Evolutionary conservation across 2,888 invertebrate genomes (phyloP).

Genomic region (Agriotes lineatus): DNA sequence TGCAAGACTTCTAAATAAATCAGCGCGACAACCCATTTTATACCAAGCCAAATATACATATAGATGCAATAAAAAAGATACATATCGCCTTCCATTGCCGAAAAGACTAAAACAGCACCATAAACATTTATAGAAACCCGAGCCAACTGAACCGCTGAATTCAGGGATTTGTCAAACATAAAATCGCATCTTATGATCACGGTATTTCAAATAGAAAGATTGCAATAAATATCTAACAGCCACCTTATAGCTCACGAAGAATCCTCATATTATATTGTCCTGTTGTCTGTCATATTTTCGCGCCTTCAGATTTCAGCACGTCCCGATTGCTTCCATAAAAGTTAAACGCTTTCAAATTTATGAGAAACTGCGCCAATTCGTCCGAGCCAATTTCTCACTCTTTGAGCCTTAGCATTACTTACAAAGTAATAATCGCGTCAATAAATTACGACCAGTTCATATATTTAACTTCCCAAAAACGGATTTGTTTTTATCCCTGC

Average conservation of each 20-base stretch:
- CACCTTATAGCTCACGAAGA: not conserved
- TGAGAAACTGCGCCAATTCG: not conserved
- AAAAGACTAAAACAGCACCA: slow-evolving; percentile 26
- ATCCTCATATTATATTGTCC: not conserved
- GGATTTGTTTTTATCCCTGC: not conserved
- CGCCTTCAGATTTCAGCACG: too few relatives aligned
- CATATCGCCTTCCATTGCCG: slow-evolving; percentile 19
- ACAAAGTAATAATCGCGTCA: slow-evolving; percentile 2
- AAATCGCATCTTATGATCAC: slow-evolving; percentile 17
- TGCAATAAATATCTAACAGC: slow-evolving; percentile 11
- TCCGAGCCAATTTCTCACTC: not conserved
- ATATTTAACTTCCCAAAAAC: not conserved
- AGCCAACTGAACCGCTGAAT: slow-evolving; percentile 17
- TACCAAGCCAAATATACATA: slow-evolving; percentile 41
- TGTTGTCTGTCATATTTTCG: too few relatives aligned
- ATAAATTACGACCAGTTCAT: slow-evolving; percentile 13
- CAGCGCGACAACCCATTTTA: slow-evolving; percentile 45
- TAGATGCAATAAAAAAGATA: slow-evolving; percentile 38
- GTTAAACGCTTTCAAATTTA: slow-evolving; percentile 10
- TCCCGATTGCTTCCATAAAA: not conserved
- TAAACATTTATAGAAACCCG: slow-evolving; percentile 23
- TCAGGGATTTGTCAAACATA: slow-evolving; percentile 15
- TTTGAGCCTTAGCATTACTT: not conserved
- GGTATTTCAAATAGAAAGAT: slow-evolving; percentile 13
- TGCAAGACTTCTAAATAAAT: slow-evolving; percentile 44